A percentile compares a stretch with the other conserved stretches of the same genome.
Conservation (phyloP, 1,140 invertebrate genomes). For the Habropoda laboriosa region DNA sequence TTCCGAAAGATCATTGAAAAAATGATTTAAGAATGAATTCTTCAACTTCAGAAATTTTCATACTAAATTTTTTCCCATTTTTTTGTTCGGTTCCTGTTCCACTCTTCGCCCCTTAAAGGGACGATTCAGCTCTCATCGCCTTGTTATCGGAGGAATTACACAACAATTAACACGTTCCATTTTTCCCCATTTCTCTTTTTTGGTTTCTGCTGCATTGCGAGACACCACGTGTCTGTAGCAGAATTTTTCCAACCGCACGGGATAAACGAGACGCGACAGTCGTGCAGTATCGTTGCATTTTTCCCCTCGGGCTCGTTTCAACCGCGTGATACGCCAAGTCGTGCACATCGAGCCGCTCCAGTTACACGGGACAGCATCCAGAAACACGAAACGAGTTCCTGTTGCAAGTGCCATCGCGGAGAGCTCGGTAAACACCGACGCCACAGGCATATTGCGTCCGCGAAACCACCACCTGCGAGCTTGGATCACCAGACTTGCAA, state of each 20-base stretch:
- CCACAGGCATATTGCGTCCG: constrained; percentile 34
- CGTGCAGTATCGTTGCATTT: not conserved
- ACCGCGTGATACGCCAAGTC: constrained; percentile 4
- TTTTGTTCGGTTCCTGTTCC: no score
- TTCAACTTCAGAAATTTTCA: no score
- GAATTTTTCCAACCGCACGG: not conserved
- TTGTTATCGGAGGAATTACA: no score
- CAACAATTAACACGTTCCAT: no score
- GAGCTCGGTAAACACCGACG: constrained; percentile 43
- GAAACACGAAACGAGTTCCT: constrained; percentile 43
- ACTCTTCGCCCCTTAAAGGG: no score
- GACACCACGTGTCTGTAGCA: not conserved
- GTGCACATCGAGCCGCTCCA: not conserved
- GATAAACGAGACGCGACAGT: constrained; percentile 6
- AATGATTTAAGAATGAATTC: no score
- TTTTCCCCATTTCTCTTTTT: no score
- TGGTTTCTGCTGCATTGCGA: no score
- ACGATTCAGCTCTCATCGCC: no score
- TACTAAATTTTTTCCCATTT: no score
- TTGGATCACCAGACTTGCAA: not conserved
- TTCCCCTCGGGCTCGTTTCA: not conserved
- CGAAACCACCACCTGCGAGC: not conserved
- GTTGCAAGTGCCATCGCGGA: constrained; percentile 24
- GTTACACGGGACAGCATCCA: not conserved
- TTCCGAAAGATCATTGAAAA: no score